Evolutionary conservation across 1,140 invertebrate species (phyloP).

Genomic region (Platorchestia sp.): DNA sequence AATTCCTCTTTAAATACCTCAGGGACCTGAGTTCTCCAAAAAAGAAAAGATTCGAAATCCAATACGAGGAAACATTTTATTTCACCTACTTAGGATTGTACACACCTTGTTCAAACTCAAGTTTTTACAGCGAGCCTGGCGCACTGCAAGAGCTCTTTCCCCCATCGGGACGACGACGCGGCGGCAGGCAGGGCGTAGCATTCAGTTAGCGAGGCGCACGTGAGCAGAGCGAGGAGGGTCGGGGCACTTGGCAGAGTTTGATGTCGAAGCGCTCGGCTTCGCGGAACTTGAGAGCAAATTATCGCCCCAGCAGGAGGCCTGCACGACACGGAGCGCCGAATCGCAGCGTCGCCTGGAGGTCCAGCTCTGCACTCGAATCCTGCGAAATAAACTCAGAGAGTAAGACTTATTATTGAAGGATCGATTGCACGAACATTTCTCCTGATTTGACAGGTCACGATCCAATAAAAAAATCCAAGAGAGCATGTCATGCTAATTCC

Average conservation of each 20-base stretch:
- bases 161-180: not conserved
- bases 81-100: not conserved
- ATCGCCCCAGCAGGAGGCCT: slow-evolving; percentile 24
- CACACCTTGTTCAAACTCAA: not conserved
- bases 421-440: not conserved
- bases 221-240: not conserved
- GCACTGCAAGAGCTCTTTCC: not conserved
- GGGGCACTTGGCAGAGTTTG: not conserved
- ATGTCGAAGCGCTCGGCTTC: slow-evolving; percentile 12
- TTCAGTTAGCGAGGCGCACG: not conserved
- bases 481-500: slow-evolving; percentile 10
- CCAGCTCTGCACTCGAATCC: slow-evolving; percentile 21
- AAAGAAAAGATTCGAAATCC: too few relatives aligned
- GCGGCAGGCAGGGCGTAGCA: not conserved
- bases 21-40: too few relatives aligned
- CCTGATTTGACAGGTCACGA: slow-evolving; percentile 46
- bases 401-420: slow-evolving; percentile 55
- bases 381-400: slow-evolving; percentile 23
- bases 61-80: too few relatives aligned
- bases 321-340: not conserved
- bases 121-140: not conserved
- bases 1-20: too few relatives aligned
- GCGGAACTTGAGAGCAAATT: slow-evolving; percentile 48
- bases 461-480: not conserved
- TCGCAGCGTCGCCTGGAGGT: not conserved